Evolutionary conservation across 2,113 vertebrate species (phyloP).

Genomic region (Alaudala cheleensis): DNA sequence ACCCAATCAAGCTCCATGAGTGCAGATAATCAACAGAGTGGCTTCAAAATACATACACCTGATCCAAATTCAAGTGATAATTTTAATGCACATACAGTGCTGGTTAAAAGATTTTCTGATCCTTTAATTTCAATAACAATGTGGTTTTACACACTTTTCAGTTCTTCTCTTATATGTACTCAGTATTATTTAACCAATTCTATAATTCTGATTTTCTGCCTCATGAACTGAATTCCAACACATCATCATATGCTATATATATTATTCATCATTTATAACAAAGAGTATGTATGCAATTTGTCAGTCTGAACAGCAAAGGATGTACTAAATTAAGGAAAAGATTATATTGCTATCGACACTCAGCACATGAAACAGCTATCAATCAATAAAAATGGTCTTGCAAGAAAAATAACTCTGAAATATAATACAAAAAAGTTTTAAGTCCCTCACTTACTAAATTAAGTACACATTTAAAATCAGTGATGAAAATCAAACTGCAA

Average conservation of each 20-base stretch:
- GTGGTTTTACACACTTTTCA: background rate
- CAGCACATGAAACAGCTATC: background rate
- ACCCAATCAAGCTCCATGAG: background rate
- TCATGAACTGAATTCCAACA: background rate
- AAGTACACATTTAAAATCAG: background rate
- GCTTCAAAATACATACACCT: background rate
- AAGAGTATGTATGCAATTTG: background rate
- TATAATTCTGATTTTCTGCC: background rate
- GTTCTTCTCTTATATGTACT: background rate
- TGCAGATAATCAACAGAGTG: background rate
- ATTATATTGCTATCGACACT: background rate
- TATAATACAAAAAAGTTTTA: background rate
- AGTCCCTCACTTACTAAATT: background rate
- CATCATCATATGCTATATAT: background rate
- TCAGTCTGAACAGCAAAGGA: background rate
- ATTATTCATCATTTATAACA: background rate
- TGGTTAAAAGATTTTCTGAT: background rate
- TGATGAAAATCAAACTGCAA: background rate
- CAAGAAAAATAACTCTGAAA: background rate
- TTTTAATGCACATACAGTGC: background rate
- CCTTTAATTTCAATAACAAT: background rate
- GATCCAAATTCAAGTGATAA: background rate
- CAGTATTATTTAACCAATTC: background rate
- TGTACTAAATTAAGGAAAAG: background rate
- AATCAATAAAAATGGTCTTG: background rate